Percentiles rank a stretch among this genome's conserved stretches.
Conservation (phyloP, 2,888 invertebrate species). For the Julus scanicus region DNA sequence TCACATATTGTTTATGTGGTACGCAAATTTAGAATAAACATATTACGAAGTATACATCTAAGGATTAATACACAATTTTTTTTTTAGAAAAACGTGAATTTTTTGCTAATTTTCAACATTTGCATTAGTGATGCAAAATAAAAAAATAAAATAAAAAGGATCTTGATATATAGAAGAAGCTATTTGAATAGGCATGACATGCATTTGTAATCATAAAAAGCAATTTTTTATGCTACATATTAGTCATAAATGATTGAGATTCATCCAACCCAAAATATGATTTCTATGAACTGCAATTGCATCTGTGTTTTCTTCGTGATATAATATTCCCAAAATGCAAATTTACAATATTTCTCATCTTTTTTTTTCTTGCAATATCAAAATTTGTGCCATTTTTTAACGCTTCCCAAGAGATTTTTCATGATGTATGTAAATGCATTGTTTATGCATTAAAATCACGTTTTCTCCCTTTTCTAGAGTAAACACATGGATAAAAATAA, state of each 20-base stretch:
- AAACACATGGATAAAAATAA: not conserved
- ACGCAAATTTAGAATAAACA: no score
- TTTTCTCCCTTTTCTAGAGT: not conserved
- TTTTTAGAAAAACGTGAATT: no score
- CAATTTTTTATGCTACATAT: not conserved
- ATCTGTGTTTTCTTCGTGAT: not conserved
- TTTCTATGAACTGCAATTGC: not conserved
- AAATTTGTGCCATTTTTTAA: not conserved
- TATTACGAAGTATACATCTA: no score
- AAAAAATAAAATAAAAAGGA: no score
- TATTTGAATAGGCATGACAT: not conserved
- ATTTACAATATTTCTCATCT: not conserved
- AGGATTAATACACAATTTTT: no score
- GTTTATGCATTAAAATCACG: not conserved
- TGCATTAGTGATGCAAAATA: no score
- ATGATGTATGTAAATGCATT: not conserved
- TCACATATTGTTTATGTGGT: no score
- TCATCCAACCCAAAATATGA: not conserved
- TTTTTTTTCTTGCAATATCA: not conserved
- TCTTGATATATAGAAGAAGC: no score
- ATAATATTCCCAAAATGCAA: not conserved
- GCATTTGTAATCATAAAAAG: not conserved
- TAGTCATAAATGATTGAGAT: conserved; percentile 11
- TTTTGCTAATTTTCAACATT: no score
- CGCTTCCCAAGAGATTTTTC: not conserved